Base-by-base conservation (phyloP, 2,888 invertebrate genomes). In the Cataglyphis livida region DNA sequence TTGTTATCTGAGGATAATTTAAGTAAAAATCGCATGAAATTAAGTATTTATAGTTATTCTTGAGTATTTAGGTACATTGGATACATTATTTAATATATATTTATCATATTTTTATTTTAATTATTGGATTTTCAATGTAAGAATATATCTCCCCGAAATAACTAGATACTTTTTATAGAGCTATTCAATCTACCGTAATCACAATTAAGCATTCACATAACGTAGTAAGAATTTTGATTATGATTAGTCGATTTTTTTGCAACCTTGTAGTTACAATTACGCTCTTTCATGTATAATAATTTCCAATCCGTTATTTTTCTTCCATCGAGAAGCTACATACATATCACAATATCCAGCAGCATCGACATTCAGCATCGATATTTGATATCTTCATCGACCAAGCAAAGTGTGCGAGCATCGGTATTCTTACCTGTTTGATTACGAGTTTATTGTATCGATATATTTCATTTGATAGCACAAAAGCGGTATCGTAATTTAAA, bases 321-420 rank as follows among this genome's bases (percentile, higher is more conserved):
- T 3, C 3, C 21, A 1, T 41, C 4, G 25, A 38, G 21, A 48
- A 66, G 10, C 9, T 3, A 9, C 9, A 35, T 3, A 9, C 9
- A 35, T n/a, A 10, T 21, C 3, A 12, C 54, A 5, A 57, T 15
- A 35, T 7, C 51, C n/a, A 21, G 35, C 35, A 54, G 7, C 32
- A 70, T 54, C 70, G n/a, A n/a, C n/a, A n/a, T n/a, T n/a, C 35
- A 54, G 7, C 32, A 70, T 54, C 70, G 54, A 70, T 54, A 21
- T 54, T 35, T 21, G 35, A 70, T 38, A 54, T n/a, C 4, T 7
- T 32, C 25, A 12, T 51, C 25, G 48, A n/a, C 1, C 68, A 48
- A 68, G 35, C 28, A 48, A 21, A 15, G 54, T 12, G 35, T 9
- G 38, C 57, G 38, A 71, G 25, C 59, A 25, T 71, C 57, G 71